phyloP scores from a whole-genome alignment of 2,113 vertebrate genomes.

The Nerophis ophidion region DNA sequence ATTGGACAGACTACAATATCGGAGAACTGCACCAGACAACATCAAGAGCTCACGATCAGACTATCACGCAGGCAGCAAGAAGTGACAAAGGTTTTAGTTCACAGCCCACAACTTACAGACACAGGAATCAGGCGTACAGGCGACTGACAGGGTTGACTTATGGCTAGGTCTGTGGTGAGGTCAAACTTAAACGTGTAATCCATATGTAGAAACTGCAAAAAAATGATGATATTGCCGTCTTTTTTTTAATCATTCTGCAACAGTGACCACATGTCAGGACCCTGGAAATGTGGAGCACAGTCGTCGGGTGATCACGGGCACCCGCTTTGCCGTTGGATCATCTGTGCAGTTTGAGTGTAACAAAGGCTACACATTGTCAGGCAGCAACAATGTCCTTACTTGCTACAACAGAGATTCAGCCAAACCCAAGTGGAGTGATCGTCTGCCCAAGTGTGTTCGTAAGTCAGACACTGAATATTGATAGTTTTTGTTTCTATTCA shows the following conservation, averaged over 20 bases:
- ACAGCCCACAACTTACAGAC: no score
- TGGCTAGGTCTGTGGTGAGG: no score
- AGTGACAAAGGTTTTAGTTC: no score
- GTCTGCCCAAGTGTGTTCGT: conserved; percentile 90
- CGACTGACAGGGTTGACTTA: no score
- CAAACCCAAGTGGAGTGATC: conserved; percentile 91
- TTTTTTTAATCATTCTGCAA: background rate
- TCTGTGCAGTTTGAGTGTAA: conserved; percentile 88
- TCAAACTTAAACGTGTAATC: no score
- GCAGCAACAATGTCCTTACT: conserved; percentile 73
- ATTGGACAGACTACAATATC: no score
- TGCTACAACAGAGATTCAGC: conserved; percentile 85
- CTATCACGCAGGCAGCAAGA: no score
- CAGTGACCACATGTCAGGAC: conserved; percentile 86
- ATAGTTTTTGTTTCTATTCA: background rate
- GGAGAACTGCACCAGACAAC: no score
- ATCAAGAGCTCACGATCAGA: no score
- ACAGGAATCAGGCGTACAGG: no score
- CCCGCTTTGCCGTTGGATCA: conserved; percentile 81
- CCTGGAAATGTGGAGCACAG: conserved; percentile 90
- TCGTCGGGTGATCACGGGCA: conserved; percentile 78
- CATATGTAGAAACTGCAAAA: no score
- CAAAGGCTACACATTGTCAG: conserved; percentile 87
- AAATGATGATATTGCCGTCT: background rate
- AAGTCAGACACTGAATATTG: conserved; percentile 52